phyloP scores from a whole-genome alignment of 1,140 invertebrate species.

The Riptortus pedestris region DNA sequence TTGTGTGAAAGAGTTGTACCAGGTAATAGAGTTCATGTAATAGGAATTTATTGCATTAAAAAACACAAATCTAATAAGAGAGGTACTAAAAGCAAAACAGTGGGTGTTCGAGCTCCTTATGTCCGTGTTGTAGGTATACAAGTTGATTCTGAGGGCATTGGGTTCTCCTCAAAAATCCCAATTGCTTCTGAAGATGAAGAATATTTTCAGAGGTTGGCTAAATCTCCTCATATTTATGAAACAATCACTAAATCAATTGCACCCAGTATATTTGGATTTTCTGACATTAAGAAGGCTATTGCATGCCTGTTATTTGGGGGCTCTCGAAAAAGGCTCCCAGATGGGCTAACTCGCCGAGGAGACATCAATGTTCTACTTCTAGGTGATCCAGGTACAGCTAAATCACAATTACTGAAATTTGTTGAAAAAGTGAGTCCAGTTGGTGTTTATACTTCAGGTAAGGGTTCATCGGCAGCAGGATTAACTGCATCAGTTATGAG shows the following conservation, averaged over 20 bases:
- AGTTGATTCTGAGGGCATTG: slow-evolving; percentile 70
- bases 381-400: slow-evolving; percentile 98
- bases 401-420: slow-evolving; percentile 96
- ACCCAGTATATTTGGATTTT: slow-evolving; percentile 90
- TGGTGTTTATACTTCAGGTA: slow-evolving; percentile 95
- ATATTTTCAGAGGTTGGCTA: slow-evolving; percentile 73
- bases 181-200: slow-evolving; percentile 86
- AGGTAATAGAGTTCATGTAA: slow-evolving; percentile 85
- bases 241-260: slow-evolving; percentile 84
- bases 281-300: slow-evolving; percentile 96
- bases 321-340: slow-evolving; percentile 80
- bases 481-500: slow-evolving; percentile 93
- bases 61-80: slow-evolving; percentile 51
- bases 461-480: slow-evolving; percentile 97
- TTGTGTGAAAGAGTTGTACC: slow-evolving; percentile 92
- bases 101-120: slow-evolving; percentile 89
- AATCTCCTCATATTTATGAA: slow-evolving; percentile 79
- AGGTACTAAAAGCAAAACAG: slow-evolving; percentile 36
- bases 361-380: slow-evolving; percentile 94
- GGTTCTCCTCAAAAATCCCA: slow-evolving; percentile 43
- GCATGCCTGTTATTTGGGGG: slow-evolving; percentile 92
- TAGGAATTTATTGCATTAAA: slow-evolving; percentile 96
- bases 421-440: slow-evolving; percentile 93
- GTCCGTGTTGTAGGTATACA: slow-evolving; percentile 86
- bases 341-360: slow-evolving; percentile 87